A percentile compares a stretch with the other conserved stretches of the same genome.
Evolutionary conservation across 2,888 invertebrate species (phyloP).

Genomic region (Escarpia spicata): DNA sequence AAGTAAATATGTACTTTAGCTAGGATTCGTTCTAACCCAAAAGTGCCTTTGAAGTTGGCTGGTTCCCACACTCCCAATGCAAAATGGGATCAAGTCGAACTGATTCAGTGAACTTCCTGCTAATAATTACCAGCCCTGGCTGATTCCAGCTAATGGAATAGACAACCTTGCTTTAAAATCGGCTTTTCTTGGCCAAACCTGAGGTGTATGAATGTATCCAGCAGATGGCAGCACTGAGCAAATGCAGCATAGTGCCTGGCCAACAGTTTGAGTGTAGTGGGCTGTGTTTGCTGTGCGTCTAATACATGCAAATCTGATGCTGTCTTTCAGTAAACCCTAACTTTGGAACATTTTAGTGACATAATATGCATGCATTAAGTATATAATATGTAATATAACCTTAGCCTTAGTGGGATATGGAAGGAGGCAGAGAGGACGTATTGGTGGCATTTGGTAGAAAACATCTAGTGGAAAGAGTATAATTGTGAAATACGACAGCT

Average conservation of each 20-base stretch:
- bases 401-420: background rate
- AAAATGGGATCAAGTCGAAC: too few species aligned
- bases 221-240: background rate
- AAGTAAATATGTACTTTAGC: background rate
- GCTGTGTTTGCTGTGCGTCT: background rate
- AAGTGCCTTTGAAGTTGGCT: too few species aligned
- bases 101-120: too few species aligned
- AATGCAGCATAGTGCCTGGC: background rate
- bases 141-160: too few species aligned
- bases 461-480: background rate
- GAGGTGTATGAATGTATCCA: background rate
- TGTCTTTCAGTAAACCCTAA: background rate
- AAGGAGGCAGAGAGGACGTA: background rate
- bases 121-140: too few species aligned
- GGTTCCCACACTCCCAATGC: too few species aligned
- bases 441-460: background rate
- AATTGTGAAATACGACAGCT: background rate
- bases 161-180: too few species aligned
- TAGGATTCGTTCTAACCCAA: background rate
- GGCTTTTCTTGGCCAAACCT: too few species aligned
- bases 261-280: background rate
- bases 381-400: too few species aligned
- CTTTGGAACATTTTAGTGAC: too few species aligned
- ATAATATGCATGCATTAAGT: too few species aligned
- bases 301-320: background rate